Base-by-base conservation (phyloP, 1,140 invertebrate species). In the Drosophila nannoptera region DNA sequence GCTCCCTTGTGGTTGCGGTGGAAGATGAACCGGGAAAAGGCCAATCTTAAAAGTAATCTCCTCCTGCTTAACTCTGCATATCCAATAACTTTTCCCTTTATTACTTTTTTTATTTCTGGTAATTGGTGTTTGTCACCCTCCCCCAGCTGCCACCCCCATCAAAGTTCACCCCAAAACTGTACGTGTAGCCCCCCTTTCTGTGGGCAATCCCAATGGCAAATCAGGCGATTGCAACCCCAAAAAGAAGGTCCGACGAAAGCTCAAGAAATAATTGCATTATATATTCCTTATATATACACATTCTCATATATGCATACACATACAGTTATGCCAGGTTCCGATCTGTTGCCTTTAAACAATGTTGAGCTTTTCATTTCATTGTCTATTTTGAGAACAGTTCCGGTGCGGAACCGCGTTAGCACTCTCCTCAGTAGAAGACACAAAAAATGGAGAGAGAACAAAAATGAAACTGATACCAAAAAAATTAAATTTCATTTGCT, bases 381-480 rank as follows among this genome's bases (percentile, higher is more conserved):
- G 45, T 22, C 43, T 43, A 31, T 43, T 43, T 43, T 46, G 52
- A 36, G 64, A 61, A 61, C 52, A 62, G 46, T 72, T 72, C 69
- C 65, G 69, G 43, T 58, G 65, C 66, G 61, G 61, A 48, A 14
- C 31, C 52, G 43, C 5, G n/a, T 40, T 50, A 22, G 31, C 29
- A 14, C 48, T 35, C 12, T 16, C 11, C 53, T 32, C 40, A 33
- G 9, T 7, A 40, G 35, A 31, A 32, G 7, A 22, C 1, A 32
- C n/a, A 14, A 56, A n/a, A 4, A 29, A 7, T 52, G 16, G 32
- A 9, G 4, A 2, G 5, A 32, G 50, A 31, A 5, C 9, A 29
- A 29, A 43, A 35, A 50, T 7, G 5, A 49, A 60, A 38, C 31
- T 40, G 4, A 38, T 8, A 38, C 8, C 8, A 9, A 9, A 38